Percentiles rank a stretch among this genome's conserved stretches.
phyloP scores from a whole-genome alignment of 2,797 vertebrate species.

The Cuniculus paca region DNA sequence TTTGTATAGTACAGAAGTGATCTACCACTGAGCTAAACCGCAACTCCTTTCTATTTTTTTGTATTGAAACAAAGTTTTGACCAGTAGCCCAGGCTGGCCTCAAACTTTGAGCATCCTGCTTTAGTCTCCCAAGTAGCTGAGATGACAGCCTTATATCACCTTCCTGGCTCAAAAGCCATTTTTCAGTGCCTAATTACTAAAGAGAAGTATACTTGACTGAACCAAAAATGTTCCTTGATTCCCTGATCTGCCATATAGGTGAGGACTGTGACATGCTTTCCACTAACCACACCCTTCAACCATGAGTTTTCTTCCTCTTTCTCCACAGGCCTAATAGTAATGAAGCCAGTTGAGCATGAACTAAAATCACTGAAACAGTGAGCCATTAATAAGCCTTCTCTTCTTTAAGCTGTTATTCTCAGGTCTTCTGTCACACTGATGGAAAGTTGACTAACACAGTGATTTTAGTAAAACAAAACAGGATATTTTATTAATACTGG shows the following conservation, averaged over 20 bases:
- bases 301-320: background rate
- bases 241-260: background rate
- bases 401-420: background rate
- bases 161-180: background rate
- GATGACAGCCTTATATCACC: background rate
- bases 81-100: background rate
- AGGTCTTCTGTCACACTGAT: background rate
- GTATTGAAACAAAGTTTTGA: background rate
- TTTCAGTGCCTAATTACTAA: conserved; percentile 32
- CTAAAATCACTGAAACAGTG: background rate
- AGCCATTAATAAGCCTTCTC: background rate
- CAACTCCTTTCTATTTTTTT: background rate
- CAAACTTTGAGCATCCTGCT: background rate
- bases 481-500: background rate
- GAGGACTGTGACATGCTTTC: background rate
- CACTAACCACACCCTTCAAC: background rate
- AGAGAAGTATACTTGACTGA: background rate
- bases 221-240: background rate
- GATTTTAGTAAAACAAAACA: background rate
- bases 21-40: background rate
- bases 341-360: background rate
- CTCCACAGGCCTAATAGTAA: background rate
- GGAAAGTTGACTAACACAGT: background rate
- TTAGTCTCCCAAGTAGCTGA: background rate
- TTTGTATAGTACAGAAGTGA: background rate